Evolutionary conservation across 2,888 invertebrate species (phyloP).

Genomic region (Chloroclysta siterata): DNA sequence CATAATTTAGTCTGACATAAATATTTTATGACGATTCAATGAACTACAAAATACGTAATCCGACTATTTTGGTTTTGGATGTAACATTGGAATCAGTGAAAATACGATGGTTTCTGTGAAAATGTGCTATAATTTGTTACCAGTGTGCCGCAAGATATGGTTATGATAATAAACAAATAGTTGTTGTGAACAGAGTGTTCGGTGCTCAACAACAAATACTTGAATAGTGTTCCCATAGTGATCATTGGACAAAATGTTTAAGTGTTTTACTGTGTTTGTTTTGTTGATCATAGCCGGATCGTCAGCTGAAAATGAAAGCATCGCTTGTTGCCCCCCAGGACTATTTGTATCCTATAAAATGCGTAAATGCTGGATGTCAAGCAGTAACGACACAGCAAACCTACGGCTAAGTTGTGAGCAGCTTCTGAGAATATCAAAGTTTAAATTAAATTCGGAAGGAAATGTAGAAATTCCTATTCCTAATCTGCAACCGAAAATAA

Average conservation of each 20-base stretch:
- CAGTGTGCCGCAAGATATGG: neutral
- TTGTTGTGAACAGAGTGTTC: no score
- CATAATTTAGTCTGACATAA: neutral
- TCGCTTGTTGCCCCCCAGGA: constrained; percentile 28
- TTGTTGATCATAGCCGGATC: constrained; percentile 7
- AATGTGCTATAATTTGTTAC: neutral
- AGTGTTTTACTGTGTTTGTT: constrained; percentile 11
- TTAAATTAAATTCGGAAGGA: constrained; percentile 29
- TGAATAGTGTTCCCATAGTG: constrained; percentile 6
- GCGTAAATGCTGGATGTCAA: constrained; percentile 22
- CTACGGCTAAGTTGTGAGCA: constrained; percentile 24
- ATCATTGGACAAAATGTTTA: constrained; percentile 16
- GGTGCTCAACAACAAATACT: constrained; percentile 5
- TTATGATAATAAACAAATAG: constrained; percentile 13
- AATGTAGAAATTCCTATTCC: constrained; percentile 35
- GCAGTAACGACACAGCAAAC: constrained; percentile 15
- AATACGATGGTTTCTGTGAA: neutral
- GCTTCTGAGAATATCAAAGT: constrained; percentile 10
- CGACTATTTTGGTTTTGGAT: neutral
- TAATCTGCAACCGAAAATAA: constrained; percentile 20
- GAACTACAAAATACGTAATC: neutral
- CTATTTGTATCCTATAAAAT: constrained; percentile 15
- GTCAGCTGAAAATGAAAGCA: constrained; percentile 15
- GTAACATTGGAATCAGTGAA: constrained; percentile 1
- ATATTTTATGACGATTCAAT: neutral